These are phyloP conservation scores for Sinonovacula constricta DNA, from an alignment of 1,140 invertebrate genomes.

Conservation along the genomic window DNA sequence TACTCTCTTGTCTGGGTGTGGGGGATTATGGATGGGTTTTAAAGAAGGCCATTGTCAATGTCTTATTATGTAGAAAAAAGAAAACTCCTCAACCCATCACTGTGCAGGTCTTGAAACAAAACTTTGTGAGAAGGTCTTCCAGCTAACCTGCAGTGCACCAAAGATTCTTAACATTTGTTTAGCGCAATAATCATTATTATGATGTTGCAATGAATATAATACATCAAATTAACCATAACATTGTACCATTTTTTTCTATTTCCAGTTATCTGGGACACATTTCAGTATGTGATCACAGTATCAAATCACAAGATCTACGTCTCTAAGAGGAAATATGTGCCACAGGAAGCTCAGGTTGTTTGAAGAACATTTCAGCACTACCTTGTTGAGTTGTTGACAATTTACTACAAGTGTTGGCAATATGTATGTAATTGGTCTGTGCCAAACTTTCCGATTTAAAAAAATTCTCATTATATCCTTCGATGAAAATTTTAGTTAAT, in stretches of 20 bases:
- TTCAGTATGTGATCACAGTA: slow-evolving; percentile 90
- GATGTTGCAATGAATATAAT: not conserved
- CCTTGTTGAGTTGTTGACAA: too few species aligned
- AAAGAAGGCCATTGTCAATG: too few species aligned
- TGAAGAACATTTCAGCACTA: too few species aligned
- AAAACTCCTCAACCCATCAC: not conserved
- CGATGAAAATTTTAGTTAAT: too few species aligned
- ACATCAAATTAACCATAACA: not conserved
- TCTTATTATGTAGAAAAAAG: too few species aligned
- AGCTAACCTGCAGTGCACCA: not conserved
- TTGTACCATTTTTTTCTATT: slow-evolving; percentile 29
- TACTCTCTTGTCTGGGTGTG: too few species aligned
- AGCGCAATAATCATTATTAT: not conserved
- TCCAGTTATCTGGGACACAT: slow-evolving; percentile 87
- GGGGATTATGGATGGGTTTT: too few species aligned
- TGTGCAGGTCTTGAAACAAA: not conserved
- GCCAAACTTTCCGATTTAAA: too few species aligned
- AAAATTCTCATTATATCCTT: too few species aligned
- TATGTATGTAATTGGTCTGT: too few species aligned
- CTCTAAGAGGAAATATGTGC: slow-evolving; percentile 82
- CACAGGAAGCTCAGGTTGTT: slow-evolving; percentile 72
- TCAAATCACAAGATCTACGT: slow-evolving; percentile 92
- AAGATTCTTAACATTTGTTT: not conserved
- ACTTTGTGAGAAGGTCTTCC: not conserved
- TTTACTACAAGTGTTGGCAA: too few species aligned